Evolutionary conservation across 2,113 vertebrate species (phyloP), one percentile per base, ranked within the genome.

Genomic region (Enhydra lutris): DNA sequence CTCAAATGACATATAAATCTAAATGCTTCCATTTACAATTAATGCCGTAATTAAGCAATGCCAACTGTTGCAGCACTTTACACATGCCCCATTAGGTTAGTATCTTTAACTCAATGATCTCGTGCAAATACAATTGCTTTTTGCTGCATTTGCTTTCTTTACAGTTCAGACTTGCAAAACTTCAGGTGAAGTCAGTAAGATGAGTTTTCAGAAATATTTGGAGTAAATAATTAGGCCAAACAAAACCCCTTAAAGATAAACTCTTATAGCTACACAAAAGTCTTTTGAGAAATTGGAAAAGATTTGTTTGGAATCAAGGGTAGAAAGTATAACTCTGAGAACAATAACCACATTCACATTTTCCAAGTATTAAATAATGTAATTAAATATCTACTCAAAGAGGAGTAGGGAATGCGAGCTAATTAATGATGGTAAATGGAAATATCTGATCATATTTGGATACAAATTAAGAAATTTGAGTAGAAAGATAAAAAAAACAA

Each of bases 141-240:
- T 79, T 83, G 86, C 34, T 74, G 34, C 13, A 31, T 95, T 83
- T 90, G 26, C 34, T 94, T 65, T 94, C 45, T 83, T 81, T 79
- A 82, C 20, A n/a, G 5, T 85, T 91, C 74, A 97, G 55, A 65
- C 4, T 91, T 81, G 4, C 4, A 85, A 31, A 92, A 79, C 7
- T 50, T 71, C 78, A 78, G 14, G 15, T 42, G 36, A 92, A 73
- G 6, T 86, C 17, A 86, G 21, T 34, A 94, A 96, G 14, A 92
- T 63, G 47, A 85, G 23, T 84, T 87, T 95, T 82, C 52, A 92
- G 39, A 81, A 92, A 87, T 83, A 85, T 71, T 87, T 78, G 71
- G 3, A 88, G 4, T 82, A 78, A 89, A 85, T 13, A 15, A 65
- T 85, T 34, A 91, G 13, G 67, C 14, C 50, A 73, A 93, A 52